Conservation (phyloP, 1,140 invertebrate species). For the Charaxes varanes region DNA sequence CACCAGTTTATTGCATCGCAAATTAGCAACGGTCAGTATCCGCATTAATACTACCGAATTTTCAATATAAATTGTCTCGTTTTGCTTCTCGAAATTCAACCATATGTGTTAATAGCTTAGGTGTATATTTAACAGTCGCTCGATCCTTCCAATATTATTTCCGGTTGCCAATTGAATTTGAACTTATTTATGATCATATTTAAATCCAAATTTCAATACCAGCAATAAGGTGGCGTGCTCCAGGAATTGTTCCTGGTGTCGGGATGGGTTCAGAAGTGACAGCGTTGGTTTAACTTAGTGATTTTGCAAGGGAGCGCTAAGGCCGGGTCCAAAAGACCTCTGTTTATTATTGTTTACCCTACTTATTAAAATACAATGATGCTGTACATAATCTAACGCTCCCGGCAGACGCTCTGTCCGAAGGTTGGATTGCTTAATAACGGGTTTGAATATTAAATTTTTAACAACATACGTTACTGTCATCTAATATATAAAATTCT, state of each 20-base stretch:
- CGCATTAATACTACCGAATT: slow-evolving; percentile 42
- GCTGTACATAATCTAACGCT: slow-evolving; percentile 16
- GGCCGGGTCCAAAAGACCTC: slow-evolving; percentile 22
- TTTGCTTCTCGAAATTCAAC: slow-evolving; percentile 11
- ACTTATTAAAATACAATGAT: too few relatives aligned
- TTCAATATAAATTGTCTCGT: slow-evolving; percentile 26
- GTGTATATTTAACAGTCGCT: slow-evolving; percentile 9
- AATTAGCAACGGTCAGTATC: slow-evolving; percentile 53
- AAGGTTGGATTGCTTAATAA: too few relatives aligned
- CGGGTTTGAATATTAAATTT: too few relatives aligned
- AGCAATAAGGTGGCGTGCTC: slow-evolving; percentile 8
- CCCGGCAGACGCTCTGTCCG: too few relatives aligned
- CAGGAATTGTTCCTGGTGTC: slow-evolving; percentile 30
- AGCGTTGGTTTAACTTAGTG: slow-evolving; percentile 38
- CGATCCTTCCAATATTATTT: not conserved
- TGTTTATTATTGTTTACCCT: slow-evolving; percentile 31
- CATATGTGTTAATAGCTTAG: slow-evolving; percentile 11
- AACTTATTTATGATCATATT: slow-evolving; percentile 4
- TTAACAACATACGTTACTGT: too few relatives aligned
- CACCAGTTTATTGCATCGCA: slow-evolving; percentile 26
- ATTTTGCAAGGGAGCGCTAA: slow-evolving; percentile 37
- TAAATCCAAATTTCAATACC: slow-evolving; percentile 18
- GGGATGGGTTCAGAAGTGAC: slow-evolving; percentile 35
- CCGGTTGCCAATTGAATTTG: slow-evolving; percentile 3
- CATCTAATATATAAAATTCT: too few relatives aligned